A percentile compares a stretch with the other conserved stretches of the same genome.
Conservation (phyloP, 2,113 vertebrate species). For the Microcebus tavaratra region DNA sequence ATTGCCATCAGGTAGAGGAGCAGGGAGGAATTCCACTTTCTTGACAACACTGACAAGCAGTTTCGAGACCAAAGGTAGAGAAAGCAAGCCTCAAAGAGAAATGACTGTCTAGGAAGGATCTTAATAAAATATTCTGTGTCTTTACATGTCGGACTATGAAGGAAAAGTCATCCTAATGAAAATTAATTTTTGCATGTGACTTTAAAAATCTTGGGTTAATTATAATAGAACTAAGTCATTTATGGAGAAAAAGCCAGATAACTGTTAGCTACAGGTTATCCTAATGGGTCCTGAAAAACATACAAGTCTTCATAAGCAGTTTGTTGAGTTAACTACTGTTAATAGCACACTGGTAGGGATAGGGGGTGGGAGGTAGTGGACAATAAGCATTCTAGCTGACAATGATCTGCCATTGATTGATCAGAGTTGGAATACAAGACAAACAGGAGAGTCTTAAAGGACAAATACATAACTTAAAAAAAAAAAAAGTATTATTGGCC, state of each 20-base stretch:
- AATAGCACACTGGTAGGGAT: background rate
- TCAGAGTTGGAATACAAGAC: slow-evolving; percentile 20
- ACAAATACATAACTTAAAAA: background rate
- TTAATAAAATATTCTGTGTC: slow-evolving; percentile 43
- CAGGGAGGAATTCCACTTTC: background rate
- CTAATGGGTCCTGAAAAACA: background rate
- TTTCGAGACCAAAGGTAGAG: slow-evolving; percentile 21
- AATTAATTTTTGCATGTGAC: slow-evolving; percentile 48
- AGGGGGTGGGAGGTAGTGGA: background rate
- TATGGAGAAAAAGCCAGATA: slow-evolving; percentile 25
- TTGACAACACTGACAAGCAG: slow-evolving; percentile 27
- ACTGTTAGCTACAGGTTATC: background rate
- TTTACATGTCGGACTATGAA: background rate
- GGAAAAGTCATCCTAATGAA: slow-evolving; percentile 39
- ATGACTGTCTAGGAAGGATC: slow-evolving; percentile 4
- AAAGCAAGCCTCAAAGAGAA: background rate
- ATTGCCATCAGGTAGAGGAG: slow-evolving; percentile 43
- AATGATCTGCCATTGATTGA: background rate
- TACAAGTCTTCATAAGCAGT: background rate
- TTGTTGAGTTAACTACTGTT: background rate
- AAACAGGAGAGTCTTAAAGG: slow-evolving; percentile 9
- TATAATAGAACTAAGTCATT: background rate
- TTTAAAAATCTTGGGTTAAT: slow-evolving; percentile 26
- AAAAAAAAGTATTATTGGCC: background rate
- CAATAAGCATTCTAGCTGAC: background rate